Evolutionary conservation across 2,113 vertebrate genomes (phyloP).

Genomic region (Rhineura floridana): DNA sequence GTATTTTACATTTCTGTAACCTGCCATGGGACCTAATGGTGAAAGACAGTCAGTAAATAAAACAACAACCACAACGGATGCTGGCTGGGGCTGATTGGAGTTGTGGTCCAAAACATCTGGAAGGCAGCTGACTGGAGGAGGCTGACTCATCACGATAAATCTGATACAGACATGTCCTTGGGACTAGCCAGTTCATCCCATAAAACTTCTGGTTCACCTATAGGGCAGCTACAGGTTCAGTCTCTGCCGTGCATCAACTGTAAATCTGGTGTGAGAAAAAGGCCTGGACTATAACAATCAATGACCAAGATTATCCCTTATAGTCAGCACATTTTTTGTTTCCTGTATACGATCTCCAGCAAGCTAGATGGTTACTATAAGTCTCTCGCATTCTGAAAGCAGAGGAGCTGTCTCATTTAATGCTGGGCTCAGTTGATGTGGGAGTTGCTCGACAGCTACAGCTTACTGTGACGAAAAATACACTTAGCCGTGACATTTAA

Average conservation of each 20-base stretch:
- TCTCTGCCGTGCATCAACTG: not conserved
- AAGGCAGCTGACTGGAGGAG: not conserved
- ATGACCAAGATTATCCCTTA: not conserved
- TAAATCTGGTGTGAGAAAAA: not conserved
- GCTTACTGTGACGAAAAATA: conserved; percentile 28
- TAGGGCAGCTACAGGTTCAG: not conserved
- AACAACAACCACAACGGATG: too few species aligned
- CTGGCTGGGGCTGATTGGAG: too few species aligned
- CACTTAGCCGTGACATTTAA: conserved; percentile 26
- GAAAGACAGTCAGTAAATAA: too few species aligned
- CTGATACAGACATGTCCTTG: not conserved
- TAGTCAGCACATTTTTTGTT: not conserved
- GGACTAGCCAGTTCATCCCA: not conserved
- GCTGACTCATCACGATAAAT: not conserved
- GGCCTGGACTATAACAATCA: too few species aligned
- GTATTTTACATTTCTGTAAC: too few species aligned
- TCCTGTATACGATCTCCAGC: not conserved
- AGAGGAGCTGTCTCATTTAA: not conserved
- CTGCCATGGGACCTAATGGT: too few species aligned
- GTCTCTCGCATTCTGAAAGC: not conserved
- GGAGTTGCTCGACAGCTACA: conserved; percentile 1
- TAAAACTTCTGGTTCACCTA: not conserved
- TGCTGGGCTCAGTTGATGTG: not conserved
- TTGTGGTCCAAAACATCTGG: too few species aligned
- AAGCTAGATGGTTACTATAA: not conserved